These are phyloP conservation scores for Mus musculus DNA, from an alignment of 2,113 vertebrate genomes.

Conservation along the genomic window DNA sequence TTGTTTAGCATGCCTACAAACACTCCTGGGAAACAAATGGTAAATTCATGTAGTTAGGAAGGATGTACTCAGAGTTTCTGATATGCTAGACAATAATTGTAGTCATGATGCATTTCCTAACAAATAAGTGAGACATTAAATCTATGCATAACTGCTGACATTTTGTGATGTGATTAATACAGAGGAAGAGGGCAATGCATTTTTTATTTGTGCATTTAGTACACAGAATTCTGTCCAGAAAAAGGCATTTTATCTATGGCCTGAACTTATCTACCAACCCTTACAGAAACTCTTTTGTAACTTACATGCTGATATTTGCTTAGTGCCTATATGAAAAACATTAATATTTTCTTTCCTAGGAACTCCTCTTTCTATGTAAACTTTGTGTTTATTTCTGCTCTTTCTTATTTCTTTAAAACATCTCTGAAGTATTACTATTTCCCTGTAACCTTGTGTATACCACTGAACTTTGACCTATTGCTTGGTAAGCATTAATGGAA, in stretches of 20 bases:
- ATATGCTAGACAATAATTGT: neutral
- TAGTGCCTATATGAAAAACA: neutral
- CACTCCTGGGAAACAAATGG: neutral
- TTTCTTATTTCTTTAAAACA: neutral
- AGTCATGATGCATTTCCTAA: slow-evolving; percentile 48
- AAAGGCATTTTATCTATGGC: neutral
- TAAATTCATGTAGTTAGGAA: slow-evolving; percentile 37
- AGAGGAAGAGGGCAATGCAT: slow-evolving; percentile 27
- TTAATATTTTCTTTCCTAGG: neutral
- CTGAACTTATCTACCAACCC: neutral
- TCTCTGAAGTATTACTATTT: neutral
- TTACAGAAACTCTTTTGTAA: slow-evolving; percentile 17
- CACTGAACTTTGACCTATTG: neutral
- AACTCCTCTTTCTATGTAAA: slow-evolving; percentile 1
- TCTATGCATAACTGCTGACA: neutral
- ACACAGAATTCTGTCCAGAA: neutral
- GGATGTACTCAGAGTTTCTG: neutral
- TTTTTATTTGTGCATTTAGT: neutral
- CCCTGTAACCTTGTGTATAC: neutral
- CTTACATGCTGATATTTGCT: neutral
- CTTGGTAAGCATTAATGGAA: neutral
- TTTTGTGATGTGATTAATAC: neutral
- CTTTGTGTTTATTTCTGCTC: neutral
- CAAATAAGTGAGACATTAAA: slow-evolving; percentile 47
- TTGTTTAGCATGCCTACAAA: neutral